phyloP scores from a whole-genome alignment of 2,113 vertebrate genomes.

The Felis chaus region DNA sequence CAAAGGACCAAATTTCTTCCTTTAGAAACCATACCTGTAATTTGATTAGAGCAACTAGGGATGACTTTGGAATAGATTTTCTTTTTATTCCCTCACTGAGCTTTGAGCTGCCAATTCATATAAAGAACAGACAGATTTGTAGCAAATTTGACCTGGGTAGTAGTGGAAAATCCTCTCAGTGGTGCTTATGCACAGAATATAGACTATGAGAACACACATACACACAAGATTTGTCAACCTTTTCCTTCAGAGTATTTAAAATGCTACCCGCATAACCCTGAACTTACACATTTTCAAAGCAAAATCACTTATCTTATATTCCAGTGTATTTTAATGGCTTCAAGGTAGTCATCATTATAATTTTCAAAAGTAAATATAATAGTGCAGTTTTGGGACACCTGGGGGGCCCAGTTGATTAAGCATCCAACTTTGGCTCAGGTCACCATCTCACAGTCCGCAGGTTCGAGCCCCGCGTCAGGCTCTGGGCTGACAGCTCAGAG shows the following conservation, averaged over 20 bases:
- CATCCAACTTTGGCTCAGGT: no score
- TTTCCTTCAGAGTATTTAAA: background rate
- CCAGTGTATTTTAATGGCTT: background rate
- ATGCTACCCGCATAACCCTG: background rate
- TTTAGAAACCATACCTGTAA: background rate
- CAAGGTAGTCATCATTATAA: background rate
- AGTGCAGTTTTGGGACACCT: background rate
- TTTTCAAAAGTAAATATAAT: background rate
- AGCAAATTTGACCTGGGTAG: background rate
- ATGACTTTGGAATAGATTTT: background rate
- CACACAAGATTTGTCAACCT: background rate
- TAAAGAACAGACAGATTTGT: background rate
- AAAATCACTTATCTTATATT: background rate
- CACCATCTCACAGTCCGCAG: fast-evolving
- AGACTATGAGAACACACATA: background rate
- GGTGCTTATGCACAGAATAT: background rate
- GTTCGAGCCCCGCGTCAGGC: no score
- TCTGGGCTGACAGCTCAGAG: no score
- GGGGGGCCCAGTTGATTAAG: no score
- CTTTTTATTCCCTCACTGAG: background rate
- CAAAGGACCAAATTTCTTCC: background rate
- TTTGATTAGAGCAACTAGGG: background rate
- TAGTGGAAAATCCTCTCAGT: background rate
- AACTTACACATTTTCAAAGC: background rate
- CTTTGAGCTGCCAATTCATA: background rate